Percentiles rank a stretch among this genome's conserved stretches.
Conservation (phyloP, 1,140 invertebrate genomes). For the Drosophila melanica region DNA sequence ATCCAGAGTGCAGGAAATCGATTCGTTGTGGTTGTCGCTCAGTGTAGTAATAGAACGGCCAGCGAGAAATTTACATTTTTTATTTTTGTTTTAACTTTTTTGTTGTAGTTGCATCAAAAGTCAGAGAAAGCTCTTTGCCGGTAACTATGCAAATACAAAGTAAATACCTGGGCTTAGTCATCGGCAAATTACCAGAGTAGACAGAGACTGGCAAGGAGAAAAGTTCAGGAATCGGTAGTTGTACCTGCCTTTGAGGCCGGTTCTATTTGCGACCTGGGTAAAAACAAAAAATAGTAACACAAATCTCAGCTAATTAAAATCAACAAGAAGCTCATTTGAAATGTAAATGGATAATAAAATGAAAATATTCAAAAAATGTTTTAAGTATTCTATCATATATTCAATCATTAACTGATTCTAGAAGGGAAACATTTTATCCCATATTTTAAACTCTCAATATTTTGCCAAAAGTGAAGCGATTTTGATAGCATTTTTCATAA, state of each 20-base stretch:
- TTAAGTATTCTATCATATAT: neutral
- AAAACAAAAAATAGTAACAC: slow-evolving; percentile 12
- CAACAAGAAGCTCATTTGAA: slow-evolving; percentile 73
- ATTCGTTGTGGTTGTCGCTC: slow-evolving; percentile 76
- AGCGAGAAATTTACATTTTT: slow-evolving; percentile 49
- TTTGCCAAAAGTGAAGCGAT: too few relatives aligned
- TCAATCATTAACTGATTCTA: too few relatives aligned
- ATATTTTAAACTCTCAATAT: too few relatives aligned
- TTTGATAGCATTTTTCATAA: too few relatives aligned
- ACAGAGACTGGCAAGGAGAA: neutral
- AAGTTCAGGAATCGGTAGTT: neutral
- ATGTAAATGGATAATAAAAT: slow-evolving; percentile 46
- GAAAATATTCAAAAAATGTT: neutral
- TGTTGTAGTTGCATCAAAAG: slow-evolving; percentile 33
- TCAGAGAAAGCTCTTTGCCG: slow-evolving; percentile 33
- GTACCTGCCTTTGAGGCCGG: neutral
- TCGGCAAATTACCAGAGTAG: slow-evolving; percentile 60
- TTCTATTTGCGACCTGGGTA: slow-evolving; percentile 22
- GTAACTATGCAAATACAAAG: slow-evolving; percentile 70
- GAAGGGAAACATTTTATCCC: too few relatives aligned
- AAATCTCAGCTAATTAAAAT: slow-evolving; percentile 80
- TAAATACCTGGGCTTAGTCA: slow-evolving; percentile 61
- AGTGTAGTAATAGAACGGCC: slow-evolving; percentile 52
- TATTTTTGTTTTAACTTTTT: slow-evolving; percentile 29
- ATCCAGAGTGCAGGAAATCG: slow-evolving; percentile 56